These are phyloP conservation scores for Danaus plexippus DNA, from an alignment of 1,140 invertebrate genomes.

Conservation along the genomic window DNA sequence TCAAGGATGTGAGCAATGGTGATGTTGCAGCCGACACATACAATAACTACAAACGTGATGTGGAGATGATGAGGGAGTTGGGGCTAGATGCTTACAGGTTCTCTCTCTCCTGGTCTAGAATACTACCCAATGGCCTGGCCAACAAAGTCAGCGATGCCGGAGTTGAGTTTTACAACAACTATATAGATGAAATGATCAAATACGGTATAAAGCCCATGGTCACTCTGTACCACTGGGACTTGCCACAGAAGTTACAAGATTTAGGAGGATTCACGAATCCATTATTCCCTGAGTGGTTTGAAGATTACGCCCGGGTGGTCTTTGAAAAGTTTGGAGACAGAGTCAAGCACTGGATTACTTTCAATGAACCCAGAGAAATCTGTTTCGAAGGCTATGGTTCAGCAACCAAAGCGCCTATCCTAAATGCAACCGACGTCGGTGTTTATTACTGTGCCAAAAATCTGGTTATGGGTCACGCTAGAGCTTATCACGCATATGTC, in stretches of 20 bases:
- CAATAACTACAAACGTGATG: constrained; percentile 34
- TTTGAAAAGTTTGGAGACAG: constrained; percentile 69
- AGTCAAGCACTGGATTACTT: constrained; percentile 65
- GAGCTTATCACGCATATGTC: constrained; percentile 62
- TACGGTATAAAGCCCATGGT: constrained; percentile 59
- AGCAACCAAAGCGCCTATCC: constrained; percentile 36
- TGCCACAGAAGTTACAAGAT: constrained; percentile 48
- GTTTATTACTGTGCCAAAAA: constrained; percentile 72
- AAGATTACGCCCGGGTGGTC: constrained; percentile 68
- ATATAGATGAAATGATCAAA: constrained; percentile 68
- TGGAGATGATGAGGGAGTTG: constrained; percentile 33
- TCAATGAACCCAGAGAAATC: constrained; percentile 66
- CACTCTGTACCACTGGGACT: constrained; percentile 51
- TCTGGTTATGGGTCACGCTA: constrained; percentile 72
- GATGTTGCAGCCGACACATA: constrained; percentile 27
- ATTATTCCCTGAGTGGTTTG: constrained; percentile 65
- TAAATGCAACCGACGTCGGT: constrained; percentile 41
- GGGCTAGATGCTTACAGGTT: constrained; percentile 67
- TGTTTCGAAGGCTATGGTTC: constrained; percentile 50
- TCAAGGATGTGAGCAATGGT: constrained; percentile 30
- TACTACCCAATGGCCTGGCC: constrained; percentile 71
- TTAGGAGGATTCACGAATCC: constrained; percentile 48
- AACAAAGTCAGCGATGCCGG: constrained; percentile 68
- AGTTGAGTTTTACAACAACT: constrained; percentile 73
- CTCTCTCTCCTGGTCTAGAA: constrained; percentile 75